These are phyloP conservation scores for Catocala nupta DNA, from an alignment of 2,888 invertebrate species.

Conservation along the genomic window DNA sequence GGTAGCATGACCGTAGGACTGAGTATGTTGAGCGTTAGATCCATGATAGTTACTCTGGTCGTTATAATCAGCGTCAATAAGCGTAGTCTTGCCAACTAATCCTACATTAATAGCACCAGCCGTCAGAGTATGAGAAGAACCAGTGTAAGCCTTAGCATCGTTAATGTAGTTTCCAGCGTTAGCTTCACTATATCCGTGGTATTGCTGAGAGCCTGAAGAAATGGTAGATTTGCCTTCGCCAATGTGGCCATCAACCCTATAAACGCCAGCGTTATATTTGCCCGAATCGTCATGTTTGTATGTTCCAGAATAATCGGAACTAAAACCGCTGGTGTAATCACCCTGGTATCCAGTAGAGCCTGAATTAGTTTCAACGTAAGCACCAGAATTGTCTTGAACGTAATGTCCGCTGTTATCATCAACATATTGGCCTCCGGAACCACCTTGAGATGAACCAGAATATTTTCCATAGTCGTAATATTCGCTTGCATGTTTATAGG, in stretches of 20 bases:
- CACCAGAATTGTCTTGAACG: slow-evolving; percentile 66
- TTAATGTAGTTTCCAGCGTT: slow-evolving; percentile 72
- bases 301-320: slow-evolving; percentile 61
- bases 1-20: slow-evolving; percentile 54
- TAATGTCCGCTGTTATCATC: slow-evolving; percentile 62
- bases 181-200: slow-evolving; percentile 66
- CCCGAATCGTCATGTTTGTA: slow-evolving; percentile 67
- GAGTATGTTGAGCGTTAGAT: slow-evolving; percentile 45
- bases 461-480: slow-evolving; percentile 64
- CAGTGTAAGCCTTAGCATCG: slow-evolving; percentile 70
- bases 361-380: slow-evolving; percentile 51
- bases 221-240: slow-evolving; percentile 54
- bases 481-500: slow-evolving; percentile 67
- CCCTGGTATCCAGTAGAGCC: slow-evolving; percentile 46
- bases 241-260: slow-evolving; percentile 69
- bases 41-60: slow-evolving; percentile 64
- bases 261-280: slow-evolving; percentile 69
- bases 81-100: slow-evolving; percentile 81
- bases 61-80: slow-evolving; percentile 72
- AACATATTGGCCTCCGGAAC: slow-evolving; percentile 33
- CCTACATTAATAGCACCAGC: slow-evolving; percentile 83
- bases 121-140: slow-evolving; percentile 76
- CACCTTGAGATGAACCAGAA: slow-evolving; percentile 25
- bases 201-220: slow-evolving; percentile 39
- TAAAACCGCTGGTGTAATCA: slow-evolving; percentile 53